These are phyloP conservation scores for Planiliza haematocheilus DNA, from an alignment of 2,113 vertebrate species.

Conservation along the genomic window DNA sequence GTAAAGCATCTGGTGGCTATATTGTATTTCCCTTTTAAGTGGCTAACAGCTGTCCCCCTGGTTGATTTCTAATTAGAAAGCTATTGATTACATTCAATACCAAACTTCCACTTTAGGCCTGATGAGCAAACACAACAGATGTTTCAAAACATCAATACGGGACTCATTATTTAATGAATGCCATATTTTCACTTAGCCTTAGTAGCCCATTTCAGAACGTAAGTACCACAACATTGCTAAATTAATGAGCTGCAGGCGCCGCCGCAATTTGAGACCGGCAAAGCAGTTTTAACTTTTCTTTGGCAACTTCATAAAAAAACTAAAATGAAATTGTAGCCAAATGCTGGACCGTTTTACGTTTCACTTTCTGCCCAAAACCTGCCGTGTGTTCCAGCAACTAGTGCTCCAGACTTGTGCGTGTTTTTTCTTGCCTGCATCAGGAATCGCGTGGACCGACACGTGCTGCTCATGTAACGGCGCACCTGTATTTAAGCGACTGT, in stretches of 20 bases:
- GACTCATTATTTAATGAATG: constrained; percentile 68
- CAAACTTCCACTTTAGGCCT: constrained; percentile 58
- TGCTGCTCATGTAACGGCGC: neutral
- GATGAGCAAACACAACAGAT: constrained; percentile 70
- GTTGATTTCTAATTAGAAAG: constrained; percentile 75
- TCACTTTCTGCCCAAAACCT: neutral
- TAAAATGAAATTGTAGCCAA: neutral
- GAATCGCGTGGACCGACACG: neutral
- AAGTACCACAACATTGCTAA: constrained; percentile 25
- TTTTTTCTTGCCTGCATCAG: neutral
- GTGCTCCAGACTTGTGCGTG: neutral
- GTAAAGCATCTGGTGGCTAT: constrained; percentile 72
- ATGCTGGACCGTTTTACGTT: neutral
- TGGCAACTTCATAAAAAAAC: neutral
- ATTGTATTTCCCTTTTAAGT: constrained; percentile 73
- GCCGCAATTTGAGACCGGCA: neutral
- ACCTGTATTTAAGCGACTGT: neutral
- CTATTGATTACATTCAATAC: constrained; percentile 76
- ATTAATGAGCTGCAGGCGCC: constrained; percentile 36
- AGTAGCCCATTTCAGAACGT: constrained; percentile 37
- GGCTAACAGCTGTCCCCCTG: constrained; percentile 72
- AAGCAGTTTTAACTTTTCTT: constrained; percentile 15
- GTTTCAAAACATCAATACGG: constrained; percentile 62
- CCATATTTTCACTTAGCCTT: constrained; percentile 55
- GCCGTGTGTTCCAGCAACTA: neutral